Evolutionary conservation across 2,113 vertebrate species (phyloP).

Genomic region (Coturnix japonica): DNA sequence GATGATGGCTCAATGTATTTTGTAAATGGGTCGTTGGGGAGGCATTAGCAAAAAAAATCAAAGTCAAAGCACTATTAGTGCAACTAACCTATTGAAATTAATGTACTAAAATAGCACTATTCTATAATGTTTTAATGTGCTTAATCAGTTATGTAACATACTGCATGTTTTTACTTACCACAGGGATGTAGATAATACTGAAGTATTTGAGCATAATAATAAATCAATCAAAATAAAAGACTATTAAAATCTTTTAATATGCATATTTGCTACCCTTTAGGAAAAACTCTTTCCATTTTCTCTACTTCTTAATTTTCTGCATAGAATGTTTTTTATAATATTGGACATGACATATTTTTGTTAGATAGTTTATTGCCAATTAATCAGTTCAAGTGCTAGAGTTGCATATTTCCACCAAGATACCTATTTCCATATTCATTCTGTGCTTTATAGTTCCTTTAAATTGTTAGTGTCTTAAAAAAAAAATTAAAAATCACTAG

Average conservation of each 20-base stretch:
- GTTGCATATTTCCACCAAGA: constrained; percentile 20
- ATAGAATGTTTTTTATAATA: constrained; percentile 13
- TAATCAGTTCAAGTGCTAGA: constrained; percentile 35
- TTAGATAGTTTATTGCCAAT: constrained; percentile 36
- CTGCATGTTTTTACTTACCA: not conserved
- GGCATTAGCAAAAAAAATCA: not conserved
- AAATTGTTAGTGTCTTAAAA: constrained; percentile 29
- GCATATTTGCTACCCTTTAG: not conserved
- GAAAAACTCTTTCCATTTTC: not conserved
- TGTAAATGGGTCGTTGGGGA: not conserved
- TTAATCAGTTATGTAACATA: not conserved
- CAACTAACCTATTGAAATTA: not conserved
- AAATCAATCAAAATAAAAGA: not conserved
- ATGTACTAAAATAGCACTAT: not conserved
- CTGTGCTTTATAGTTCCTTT: constrained; percentile 57
- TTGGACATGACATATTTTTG: not conserved
- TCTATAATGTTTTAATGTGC: not conserved
- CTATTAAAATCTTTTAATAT: not conserved
- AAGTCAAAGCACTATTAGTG: not conserved
- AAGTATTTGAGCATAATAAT: not conserved
- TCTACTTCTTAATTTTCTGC: not conserved
- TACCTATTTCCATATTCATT: constrained; percentile 14
- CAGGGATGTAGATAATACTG: not conserved
- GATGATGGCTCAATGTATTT: not conserved
- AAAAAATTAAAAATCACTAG: not conserved